These are phyloP conservation scores for Cryptosula pallasiana DNA, from an alignment of 2,888 invertebrate genomes.

Conservation along the genomic window DNA sequence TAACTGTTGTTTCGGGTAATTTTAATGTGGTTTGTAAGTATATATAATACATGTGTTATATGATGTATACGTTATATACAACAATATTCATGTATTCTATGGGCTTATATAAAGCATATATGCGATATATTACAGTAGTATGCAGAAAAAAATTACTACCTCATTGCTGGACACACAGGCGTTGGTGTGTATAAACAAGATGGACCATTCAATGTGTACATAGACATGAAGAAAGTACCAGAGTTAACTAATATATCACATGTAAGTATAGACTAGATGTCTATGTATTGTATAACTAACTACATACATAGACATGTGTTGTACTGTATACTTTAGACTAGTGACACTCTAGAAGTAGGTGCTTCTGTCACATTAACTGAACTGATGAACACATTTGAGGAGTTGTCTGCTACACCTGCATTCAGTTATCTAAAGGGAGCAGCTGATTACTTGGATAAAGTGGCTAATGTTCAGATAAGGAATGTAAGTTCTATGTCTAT, in stretches of 20 bases:
- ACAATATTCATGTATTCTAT: too few relatives aligned
- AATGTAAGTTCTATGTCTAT: too few relatives aligned
- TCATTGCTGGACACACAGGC: conserved; percentile 27
- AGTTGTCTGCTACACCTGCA: conserved; percentile 39
- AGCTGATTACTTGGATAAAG: conserved; percentile 63
- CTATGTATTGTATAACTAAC: too few relatives aligned
- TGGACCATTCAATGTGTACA: conserved; percentile 57
- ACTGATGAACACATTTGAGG: conserved; percentile 54
- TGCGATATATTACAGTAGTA: not conserved
- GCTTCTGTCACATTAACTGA: conserved; percentile 60
- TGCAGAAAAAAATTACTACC: conserved; percentile 13
- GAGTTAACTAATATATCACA: conserved; percentile 54
- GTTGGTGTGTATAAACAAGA: conserved; percentile 41
- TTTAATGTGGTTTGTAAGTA: too few relatives aligned
- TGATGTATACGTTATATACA: too few relatives aligned
- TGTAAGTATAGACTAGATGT: too few relatives aligned
- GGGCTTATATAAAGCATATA: too few relatives aligned
- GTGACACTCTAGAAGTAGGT: conserved; percentile 58
- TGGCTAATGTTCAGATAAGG: conserved; percentile 68
- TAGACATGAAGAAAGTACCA: conserved; percentile 62
- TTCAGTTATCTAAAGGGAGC: conserved; percentile 62
- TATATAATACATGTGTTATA: too few relatives aligned
- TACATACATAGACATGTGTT: not conserved
- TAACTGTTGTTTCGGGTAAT: too few relatives aligned
- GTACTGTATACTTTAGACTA: conserved; percentile 33